Evolutionary conservation across 2,888 invertebrate species (phyloP), one percentile per base, ranked within the genome.

Genomic region (Protophormia terraenovae): DNA sequence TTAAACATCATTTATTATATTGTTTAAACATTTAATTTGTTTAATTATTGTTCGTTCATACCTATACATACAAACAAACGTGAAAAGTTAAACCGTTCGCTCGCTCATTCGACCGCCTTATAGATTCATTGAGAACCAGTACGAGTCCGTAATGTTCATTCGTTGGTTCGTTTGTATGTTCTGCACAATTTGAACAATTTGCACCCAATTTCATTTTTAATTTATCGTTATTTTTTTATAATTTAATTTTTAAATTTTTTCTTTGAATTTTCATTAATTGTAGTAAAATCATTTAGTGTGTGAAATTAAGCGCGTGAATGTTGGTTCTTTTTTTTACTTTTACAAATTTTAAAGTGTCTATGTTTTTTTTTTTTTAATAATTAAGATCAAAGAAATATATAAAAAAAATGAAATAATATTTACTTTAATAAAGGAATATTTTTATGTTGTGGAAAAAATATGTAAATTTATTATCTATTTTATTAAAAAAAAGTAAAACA

Each of bases 1-100:
- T 67, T 73, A 72, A 71, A 76, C 67, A 82, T 69, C 50, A 60
- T 78, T 60, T 53, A 24, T 64, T 64, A 53, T 35, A 24, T 29
- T 75, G 24, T 75, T 81, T 60, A 32, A 64, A 66, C 72, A 72
- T 60, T 66, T 27, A n/a, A 41, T 32, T 29, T 62, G 14, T 41
- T 62, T 66, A 64, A 50, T 62, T 62, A 29, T 35, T 75, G 22
- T 7, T 12, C 8, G 41, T 41, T 14, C 14, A 50, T 19, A 29
- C 38, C n/a, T 47, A 29, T 5, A 22, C 50, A 12, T 19, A 73
- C 60, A 62, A 10, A 32, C 8, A 22, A 58, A 45, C 32, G 16
- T 45, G 6, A n/a, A 32, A 32, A 32, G 7, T 19, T 19, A 2
- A 16, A 10, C 24, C n/a, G n/a, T n/a, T n/a, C n/a, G n/a, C n/a